Base-by-base conservation (phyloP, 2,888 invertebrate species). In the Epirrhoe alternata region DNA sequence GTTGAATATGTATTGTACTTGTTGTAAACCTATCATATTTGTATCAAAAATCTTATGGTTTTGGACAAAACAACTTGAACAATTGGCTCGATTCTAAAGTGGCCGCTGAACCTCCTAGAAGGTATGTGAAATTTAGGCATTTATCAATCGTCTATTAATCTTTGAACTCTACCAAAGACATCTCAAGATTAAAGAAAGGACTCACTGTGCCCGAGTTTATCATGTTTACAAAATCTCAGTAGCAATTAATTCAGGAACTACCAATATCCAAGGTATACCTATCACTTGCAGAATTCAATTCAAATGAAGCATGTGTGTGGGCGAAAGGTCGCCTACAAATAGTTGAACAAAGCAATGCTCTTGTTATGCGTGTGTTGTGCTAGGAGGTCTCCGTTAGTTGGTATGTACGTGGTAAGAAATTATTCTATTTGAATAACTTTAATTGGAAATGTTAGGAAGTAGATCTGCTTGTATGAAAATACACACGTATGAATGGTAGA, bases 371-470 rank as follows among this genome's bases (percentile, higher is more conserved):
- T 31, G 52, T 52, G 45, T 49, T 12, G 49, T 56, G n/a, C 52
- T 42, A 63, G 55, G 63, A 47, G 67, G 63, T 52, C 56, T 24
- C 63, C 67, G 62, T 63, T 63, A 66, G 31, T 6, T 35, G n/a
- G n/a, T n/a, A n/a, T n/a, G n/a, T n/a, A 64, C 59, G 64, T 64
- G 59, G 38, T 45, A 45, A 50, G 50, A 64, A 54, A 47, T 54
- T 33, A 47, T 7, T n/a, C 42, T 14, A 53, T 16, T 47, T 47
- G 7, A 33, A 51, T 51, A 42, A 52, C 30, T 33, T 24, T 38
- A 6, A 35, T 47, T 56, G 56, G 14, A 56, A 30, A 30, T 24
- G 12, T 30, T 51, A 30, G 1, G 5, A 24, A 12, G 30, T 24
- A 47, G 47, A 16, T 16, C 47, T 47, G 16, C 14, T 6, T 16